A percentile compares a stretch with the other conserved stretches of the same genome.
Evolutionary conservation across 2,888 invertebrate species (phyloP).

Genomic region (Ophion ventricosus): DNA sequence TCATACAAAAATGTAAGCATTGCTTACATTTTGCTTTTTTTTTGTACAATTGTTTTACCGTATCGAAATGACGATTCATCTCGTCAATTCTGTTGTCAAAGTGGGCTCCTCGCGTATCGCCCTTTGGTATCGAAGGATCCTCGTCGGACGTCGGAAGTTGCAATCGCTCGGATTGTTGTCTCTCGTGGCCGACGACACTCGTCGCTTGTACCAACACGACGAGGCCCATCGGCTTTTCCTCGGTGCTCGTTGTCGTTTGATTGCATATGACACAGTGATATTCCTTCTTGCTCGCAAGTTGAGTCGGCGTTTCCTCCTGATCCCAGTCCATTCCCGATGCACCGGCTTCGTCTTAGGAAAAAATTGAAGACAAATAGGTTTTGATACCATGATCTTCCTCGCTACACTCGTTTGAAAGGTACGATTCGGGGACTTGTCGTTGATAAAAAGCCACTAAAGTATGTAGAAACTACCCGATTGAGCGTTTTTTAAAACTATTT

Average conservation of each 20-base stretch:
- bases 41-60: constrained; percentile 83
- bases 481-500: background rate
- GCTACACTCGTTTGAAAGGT: background rate
- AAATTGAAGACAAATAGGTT: constrained; percentile 9
- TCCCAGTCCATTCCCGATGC: constrained; percentile 87
- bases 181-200: constrained; percentile 93
- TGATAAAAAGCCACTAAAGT: background rate
- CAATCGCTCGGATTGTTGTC: constrained; percentile 85
- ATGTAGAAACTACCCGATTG: background rate
- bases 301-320: constrained; percentile 85
- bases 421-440: background rate
- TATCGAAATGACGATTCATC: constrained; percentile 90
- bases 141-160: constrained; percentile 87
- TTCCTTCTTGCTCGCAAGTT: constrained; percentile 86
- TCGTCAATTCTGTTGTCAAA: constrained; percentile 91
- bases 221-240: constrained; percentile 93
- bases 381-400: background rate
- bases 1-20: too few species aligned
- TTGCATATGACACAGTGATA: constrained; percentile 98
- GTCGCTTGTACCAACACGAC: constrained; percentile 94
- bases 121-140: constrained; percentile 86
- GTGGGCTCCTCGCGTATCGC: constrained; percentile 89
- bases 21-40: background rate
- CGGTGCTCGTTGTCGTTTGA: constrained; percentile 93
- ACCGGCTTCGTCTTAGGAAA: constrained; percentile 80